Conservation (phyloP, 2,888 invertebrate species). For the Cephus nigrinus region DNA sequence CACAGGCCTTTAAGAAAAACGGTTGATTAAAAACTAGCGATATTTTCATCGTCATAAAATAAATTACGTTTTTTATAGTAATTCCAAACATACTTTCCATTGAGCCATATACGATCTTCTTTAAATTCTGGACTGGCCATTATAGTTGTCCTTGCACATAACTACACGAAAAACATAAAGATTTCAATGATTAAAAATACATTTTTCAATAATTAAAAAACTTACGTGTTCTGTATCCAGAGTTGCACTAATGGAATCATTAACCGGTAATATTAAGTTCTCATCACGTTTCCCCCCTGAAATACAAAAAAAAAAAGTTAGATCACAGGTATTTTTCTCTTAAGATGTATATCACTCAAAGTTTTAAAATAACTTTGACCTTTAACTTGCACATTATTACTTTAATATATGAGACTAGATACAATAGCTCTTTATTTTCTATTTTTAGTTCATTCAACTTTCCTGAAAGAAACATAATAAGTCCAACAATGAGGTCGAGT, state of each 20-base stretch:
- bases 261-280: slow-evolving; percentile 90
- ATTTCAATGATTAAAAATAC: slow-evolving; percentile 2
- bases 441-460: background rate
- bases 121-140: slow-evolving; percentile 78
- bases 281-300: slow-evolving; percentile 96
- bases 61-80: slow-evolving; percentile 14
- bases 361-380: background rate
- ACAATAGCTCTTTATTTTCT: background rate
- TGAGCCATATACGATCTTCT: slow-evolving; percentile 88
- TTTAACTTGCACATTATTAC: background rate
- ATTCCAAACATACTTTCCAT: slow-evolving; percentile 72
- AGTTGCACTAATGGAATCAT: slow-evolving; percentile 95
- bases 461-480: background rate
- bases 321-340: background rate
- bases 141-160: slow-evolving; percentile 92
- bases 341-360: background rate
- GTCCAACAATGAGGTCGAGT: background rate
- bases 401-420: background rate
- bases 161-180: slow-evolving; percentile 65
- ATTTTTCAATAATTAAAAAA: slow-evolving; percentile 23
- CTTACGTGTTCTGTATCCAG: slow-evolving; percentile 82
- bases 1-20: background rate
- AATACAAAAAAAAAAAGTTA: slow-evolving; percentile 43
- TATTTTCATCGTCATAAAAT: background rate
- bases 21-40: background rate